These are phyloP conservation scores for Ammodytes marinus DNA, from an alignment of 2,113 vertebrate genomes.

Conservation along the genomic window DNA sequence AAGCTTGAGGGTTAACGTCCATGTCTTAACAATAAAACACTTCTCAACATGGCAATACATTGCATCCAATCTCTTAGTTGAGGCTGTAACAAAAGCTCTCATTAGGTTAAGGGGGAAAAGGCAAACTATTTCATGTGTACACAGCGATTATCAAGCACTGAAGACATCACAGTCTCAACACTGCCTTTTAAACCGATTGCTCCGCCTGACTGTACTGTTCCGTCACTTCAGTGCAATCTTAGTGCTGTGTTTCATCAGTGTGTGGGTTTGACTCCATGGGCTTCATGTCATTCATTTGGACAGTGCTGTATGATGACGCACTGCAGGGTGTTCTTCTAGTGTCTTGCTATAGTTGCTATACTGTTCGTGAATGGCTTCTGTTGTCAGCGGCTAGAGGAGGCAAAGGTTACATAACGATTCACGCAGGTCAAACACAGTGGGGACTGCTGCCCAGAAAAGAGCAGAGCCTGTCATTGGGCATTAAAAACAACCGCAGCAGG, in stretches of 20 bases:
- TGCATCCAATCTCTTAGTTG: not conserved
- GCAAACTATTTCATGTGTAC: not conserved
- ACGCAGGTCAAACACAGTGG: conserved; percentile 18
- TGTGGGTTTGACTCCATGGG: not conserved
- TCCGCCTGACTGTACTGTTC: not conserved
- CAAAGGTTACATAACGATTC: conserved; percentile 44
- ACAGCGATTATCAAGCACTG: not conserved
- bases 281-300: not conserved
- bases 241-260: not conserved
- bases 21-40: not conserved
- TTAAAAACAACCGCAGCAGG: conserved; percentile 32
- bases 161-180: not conserved
- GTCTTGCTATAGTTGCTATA: not conserved
- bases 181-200: not conserved
- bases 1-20: not conserved
- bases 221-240: not conserved
- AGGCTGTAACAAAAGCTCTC: not conserved
- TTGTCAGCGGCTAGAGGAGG: not conserved
- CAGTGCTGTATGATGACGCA: not conserved
- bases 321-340: not conserved
- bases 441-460: conserved; percentile 39
- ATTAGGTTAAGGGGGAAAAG: not conserved
- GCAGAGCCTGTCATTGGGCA: conserved; percentile 15
- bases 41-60: not conserved
- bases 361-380: not conserved